These are phyloP conservation scores for Gymnothorax reevesii DNA, from an alignment of 2,797 vertebrate species.

Conservation along the genomic window DNA sequence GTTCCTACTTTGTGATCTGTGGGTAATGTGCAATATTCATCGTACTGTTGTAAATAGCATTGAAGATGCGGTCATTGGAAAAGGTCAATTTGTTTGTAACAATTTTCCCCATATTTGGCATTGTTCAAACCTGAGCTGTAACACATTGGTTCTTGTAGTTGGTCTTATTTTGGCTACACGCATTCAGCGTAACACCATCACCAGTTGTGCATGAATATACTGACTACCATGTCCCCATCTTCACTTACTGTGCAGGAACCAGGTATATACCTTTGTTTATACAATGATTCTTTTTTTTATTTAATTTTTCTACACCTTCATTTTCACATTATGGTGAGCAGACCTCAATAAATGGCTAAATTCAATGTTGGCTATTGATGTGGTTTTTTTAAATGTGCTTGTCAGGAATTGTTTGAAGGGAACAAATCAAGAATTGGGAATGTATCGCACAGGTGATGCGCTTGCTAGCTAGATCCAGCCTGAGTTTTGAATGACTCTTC, in stretches of 20 bases:
- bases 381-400: background rate
- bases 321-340: conserved; percentile 14
- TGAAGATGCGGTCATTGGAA: background rate
- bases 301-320: background rate
- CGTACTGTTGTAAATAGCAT: background rate
- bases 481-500: background rate
- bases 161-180: background rate
- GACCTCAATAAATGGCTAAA: conserved; percentile 48
- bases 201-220: background rate
- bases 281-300: conserved; percentile 14
- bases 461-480: background rate
- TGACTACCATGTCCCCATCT: background rate
- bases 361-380: background rate
- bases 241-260: conserved; percentile 13
- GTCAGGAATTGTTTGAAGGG: too few relatives aligned
- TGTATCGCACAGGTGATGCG: background rate
- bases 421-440: background rate
- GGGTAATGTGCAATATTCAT: conserved; percentile 18
- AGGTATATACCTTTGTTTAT: conserved; percentile 31
- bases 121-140: background rate
- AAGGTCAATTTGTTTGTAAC: too few relatives aligned
- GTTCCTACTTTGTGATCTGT: background rate
- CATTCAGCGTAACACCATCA: background rate
- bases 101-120: too few relatives aligned
- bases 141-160: background rate